Percentiles rank a stretch among this genome's conserved stretches.
Evolutionary conservation across 2,797 vertebrate genomes (phyloP).

Genomic region (Cygnus olor): DNA sequence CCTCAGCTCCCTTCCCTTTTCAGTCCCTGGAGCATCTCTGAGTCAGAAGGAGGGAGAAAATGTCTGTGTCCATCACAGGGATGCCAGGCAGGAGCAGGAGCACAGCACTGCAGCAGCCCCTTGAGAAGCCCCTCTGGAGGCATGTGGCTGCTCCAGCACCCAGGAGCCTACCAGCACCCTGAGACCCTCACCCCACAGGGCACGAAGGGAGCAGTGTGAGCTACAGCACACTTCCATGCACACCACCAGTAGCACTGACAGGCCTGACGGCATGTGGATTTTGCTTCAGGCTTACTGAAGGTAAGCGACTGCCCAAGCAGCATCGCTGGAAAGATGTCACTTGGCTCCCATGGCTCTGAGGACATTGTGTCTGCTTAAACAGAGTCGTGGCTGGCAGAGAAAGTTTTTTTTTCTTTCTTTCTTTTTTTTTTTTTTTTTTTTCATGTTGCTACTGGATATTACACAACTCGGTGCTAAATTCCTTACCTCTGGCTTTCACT

Average conservation of each 20-base stretch:
- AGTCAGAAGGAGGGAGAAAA: not conserved
- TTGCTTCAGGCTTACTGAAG: not conserved
- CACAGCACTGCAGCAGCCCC: not conserved
- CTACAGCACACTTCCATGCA: not conserved
- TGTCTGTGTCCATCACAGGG: not conserved
- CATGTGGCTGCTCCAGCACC: rapidly evolving
- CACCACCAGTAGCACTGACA: not conserved
- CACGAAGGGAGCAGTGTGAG: not conserved
- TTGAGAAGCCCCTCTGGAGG: not conserved
- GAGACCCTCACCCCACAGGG: rapidly evolving
- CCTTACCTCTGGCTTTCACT: not conserved
- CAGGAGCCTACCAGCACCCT: rapidly evolving
- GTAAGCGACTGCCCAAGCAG: not conserved
- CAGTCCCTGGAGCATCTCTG: not conserved
- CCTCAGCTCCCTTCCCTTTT: not conserved
- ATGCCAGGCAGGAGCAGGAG: not conserved
- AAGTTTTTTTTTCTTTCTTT: not conserved
- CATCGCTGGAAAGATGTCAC: not conserved
- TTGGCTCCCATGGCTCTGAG: not conserved
- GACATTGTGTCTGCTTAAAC: not conserved
- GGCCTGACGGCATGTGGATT: not conserved
- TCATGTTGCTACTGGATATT: not conserved
- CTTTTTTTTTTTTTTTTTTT: not conserved
- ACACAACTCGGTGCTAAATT: not conserved
- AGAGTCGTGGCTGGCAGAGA: not conserved